Conservation (phyloP, 2,888 invertebrate species). For the Altica lythri region DNA sequence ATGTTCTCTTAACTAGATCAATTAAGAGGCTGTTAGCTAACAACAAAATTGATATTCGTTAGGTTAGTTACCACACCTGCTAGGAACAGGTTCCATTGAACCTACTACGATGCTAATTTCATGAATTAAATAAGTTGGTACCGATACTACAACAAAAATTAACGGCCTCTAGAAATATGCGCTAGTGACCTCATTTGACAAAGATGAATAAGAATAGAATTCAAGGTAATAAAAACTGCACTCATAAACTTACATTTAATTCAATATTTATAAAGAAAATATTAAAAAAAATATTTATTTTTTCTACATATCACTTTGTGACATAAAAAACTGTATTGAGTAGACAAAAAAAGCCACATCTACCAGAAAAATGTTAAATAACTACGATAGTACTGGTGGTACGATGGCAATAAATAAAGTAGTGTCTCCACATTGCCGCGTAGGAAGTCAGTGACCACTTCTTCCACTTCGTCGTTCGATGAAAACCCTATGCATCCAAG, state of each 20-base stretch:
- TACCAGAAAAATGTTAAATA: too few relatives aligned
- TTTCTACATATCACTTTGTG: too few relatives aligned
- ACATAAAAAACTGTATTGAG: too few relatives aligned
- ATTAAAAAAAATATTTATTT: too few relatives aligned
- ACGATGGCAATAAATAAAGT: too few relatives aligned
- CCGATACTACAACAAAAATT: conserved; percentile 26
- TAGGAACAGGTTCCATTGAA: conserved; percentile 16
- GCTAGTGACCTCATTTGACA: conserved; percentile 34
- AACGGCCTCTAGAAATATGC: conserved; percentile 38
- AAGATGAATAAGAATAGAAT: conserved; percentile 2
- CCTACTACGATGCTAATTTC: conserved; percentile 32
- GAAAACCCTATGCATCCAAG: too few relatives aligned
- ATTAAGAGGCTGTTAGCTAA: conserved; percentile 16
- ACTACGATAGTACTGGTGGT: too few relatives aligned
- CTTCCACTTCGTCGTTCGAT: too few relatives aligned
- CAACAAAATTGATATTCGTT: conserved; percentile 23
- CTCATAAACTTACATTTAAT: neutral
- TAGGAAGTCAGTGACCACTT: too few relatives aligned
- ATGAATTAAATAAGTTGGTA: conserved; percentile 30
- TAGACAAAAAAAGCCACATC: too few relatives aligned
- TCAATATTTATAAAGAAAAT: too few relatives aligned
- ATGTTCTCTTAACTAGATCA: conserved; percentile 18
- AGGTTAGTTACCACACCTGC: conserved; percentile 17
- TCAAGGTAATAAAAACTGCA: neutral
- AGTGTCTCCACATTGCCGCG: too few relatives aligned